Evolutionary conservation across 2,113 vertebrate species (phyloP), one percentile per base, ranked within the genome.

Genomic region (Paraplagusia blochii): DNA sequence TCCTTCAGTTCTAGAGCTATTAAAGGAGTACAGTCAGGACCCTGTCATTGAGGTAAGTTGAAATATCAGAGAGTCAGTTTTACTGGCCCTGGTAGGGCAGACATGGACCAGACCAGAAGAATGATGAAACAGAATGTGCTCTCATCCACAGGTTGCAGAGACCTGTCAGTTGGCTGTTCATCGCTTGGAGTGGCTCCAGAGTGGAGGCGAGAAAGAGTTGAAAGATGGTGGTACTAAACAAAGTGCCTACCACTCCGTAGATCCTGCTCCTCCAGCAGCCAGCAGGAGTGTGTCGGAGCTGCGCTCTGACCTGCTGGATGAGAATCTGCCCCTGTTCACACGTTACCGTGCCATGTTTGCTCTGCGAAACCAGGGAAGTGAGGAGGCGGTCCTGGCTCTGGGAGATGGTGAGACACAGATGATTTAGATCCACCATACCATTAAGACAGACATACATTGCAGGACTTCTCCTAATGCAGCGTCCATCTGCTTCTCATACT

Each of bases 261-360:
- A 99, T 72, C 97, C 97, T 0, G 97, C 95, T 0, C 97, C 96
- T 0, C 91, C 97, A 0, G 90, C 93, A 0, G 71, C 76, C n/a
- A 93, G 85, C 64, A 88, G 54, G 0, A 90, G 90, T 0, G 57
- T 94, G 0, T 12, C 79, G 0, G 87, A 83, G 19, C 88, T 99
- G 39, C 91, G 88, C 0, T 46, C 39, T 0, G 19, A 11, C 2
- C 88, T 98, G 11, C 66, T 98, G 79, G 89, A 97, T 0, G 94
- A 98, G 56, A 74, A 75, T 0, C 65, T 56, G 49, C 71, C 92
- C 0, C 91, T 99, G 5, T 99, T 98, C 0, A 93, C 98, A 0
- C 93, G 97, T 1, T 99, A 99, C 85, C 83, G 93, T 0, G 95
- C 96, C 55, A 98, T 99, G 95, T 99, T 99, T 11, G 94, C 96